Base-by-base conservation (phyloP, 2,797 vertebrate species). In the Lithobates sylvaticus region DNA sequence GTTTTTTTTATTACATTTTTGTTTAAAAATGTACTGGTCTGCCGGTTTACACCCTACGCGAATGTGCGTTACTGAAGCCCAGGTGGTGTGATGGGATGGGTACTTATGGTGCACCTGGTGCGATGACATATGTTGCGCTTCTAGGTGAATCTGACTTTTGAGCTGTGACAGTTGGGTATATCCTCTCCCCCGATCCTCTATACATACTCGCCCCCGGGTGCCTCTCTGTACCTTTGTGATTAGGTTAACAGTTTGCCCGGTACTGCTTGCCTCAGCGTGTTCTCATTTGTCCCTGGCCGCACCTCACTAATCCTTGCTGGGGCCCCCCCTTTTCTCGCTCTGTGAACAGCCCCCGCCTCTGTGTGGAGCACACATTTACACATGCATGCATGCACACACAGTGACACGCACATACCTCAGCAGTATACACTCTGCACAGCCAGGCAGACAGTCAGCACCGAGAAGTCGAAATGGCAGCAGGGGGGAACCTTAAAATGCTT, bases 311-410 rank as follows among this genome's bases (percentile, higher is more conserved):
- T 87, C 85, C 85, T 65, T 67, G 61, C 47, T 32, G 16, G 21
- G 61, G 54, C 84, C 78, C 84, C 78, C 69, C 36, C 29, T 42
- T 65, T 26, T 79, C 26, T 64, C 50, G 64, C 74, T 78, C 32
- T 15, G 54, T 76, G 72, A 64, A 76, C 78, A 26, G 64, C 85
- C 85, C 85, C 78, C 85, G 39, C 74, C 80, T 64, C 85, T 83
- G 76, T 73, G 79, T 72, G 74, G 74, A 77, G 80, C 85, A 78
- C 84, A 85, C 80, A 87, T 87, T 87, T 83, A 58, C 80, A 82
- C 80, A 83, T 29, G 85, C 85, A 87, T 87, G 85, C 85, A 78
- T 87, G 85, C 80, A 87, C 78, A 87, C 85, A 83, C 80, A 73
- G 67, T 78, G 68, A 72, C 85, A 83, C 85, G 69, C 75, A 78